Evolutionary conservation across 2,797 vertebrate genomes (phyloP).

Genomic region (Helicolenus hilgendorfi): DNA sequence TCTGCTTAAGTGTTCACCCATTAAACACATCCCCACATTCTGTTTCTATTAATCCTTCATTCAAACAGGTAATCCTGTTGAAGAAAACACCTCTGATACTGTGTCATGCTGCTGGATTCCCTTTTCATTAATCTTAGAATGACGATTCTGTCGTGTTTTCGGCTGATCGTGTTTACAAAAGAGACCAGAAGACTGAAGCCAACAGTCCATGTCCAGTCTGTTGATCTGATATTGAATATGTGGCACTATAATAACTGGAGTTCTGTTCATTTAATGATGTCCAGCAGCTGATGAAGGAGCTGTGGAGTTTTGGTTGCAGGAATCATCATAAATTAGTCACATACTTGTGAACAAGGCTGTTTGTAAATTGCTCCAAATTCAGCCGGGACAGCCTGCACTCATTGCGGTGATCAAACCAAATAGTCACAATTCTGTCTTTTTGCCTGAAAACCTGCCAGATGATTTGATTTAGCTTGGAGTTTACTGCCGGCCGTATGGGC

Average conservation of each 20-base stretch:
- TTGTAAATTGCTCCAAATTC: conserved; percentile 16
- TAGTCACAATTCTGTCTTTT: background rate
- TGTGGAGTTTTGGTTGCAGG: background rate
- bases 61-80: conserved; percentile 59
- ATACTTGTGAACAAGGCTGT: conserved; percentile 8
- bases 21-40: conserved; percentile 47
- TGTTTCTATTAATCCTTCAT: conserved; percentile 57
- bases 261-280: background rate
- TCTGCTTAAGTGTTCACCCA: conserved; percentile 37
- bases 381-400: background rate
- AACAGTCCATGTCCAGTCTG: background rate
- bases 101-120: conserved; percentile 29
- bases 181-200: background rate
- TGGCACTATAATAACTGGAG: background rate
- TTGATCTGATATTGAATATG: background rate
- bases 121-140: background rate
- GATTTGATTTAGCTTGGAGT: conserved; percentile 26
- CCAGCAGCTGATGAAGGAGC: background rate
- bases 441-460: background rate
- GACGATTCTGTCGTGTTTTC: background rate
- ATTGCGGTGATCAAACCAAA: conserved; percentile 24
- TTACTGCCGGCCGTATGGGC: background rate
- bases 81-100: conserved; percentile 15
- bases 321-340: background rate
- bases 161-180: background rate